phyloP scores from a whole-genome alignment of 1,140 invertebrate genomes.

The Calosoma granatense region DNA sequence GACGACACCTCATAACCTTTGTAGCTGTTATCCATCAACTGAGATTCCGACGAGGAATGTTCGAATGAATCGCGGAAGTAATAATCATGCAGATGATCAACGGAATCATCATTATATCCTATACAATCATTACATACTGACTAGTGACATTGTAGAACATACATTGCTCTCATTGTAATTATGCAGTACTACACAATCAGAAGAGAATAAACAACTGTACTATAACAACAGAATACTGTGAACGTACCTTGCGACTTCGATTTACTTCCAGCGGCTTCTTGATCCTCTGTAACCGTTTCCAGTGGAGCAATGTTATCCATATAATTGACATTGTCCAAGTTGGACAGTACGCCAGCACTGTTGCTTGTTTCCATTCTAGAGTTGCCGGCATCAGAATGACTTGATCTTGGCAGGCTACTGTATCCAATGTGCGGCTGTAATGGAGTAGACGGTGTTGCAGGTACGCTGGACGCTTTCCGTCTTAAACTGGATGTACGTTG shows the following conservation, averaged over 20 bases:
- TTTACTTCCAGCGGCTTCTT: slow-evolving; percentile 29
- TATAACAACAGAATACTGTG: neutral
- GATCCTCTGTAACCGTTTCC: slow-evolving; percentile 35
- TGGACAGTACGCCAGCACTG: slow-evolving; percentile 39
- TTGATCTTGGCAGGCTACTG: slow-evolving; percentile 70
- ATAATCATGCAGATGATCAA: slow-evolving; percentile 47
- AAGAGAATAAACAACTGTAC: too few species aligned
- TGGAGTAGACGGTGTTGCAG: slow-evolving; percentile 74
- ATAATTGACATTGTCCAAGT: slow-evolving; percentile 34
- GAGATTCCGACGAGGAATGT: slow-evolving; percentile 65
- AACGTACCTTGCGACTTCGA: slow-evolving; percentile 2
- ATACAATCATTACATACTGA: too few species aligned
- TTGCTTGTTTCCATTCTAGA: slow-evolving; percentile 40
- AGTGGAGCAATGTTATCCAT: slow-evolving; percentile 32
- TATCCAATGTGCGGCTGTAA: slow-evolving; percentile 60
- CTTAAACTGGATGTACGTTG: slow-evolving; percentile 49
- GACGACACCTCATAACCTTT: slow-evolving; percentile 37
- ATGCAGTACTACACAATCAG: too few species aligned
- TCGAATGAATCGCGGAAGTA: slow-evolving; percentile 65
- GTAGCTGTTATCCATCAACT: slow-evolving; percentile 42
- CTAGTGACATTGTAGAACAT: slow-evolving; percentile 15
- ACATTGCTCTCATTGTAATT: slow-evolving; percentile 12
- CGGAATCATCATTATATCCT: slow-evolving; percentile 28
- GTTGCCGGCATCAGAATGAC: slow-evolving; percentile 59
- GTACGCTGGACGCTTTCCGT: slow-evolving; percentile 72